Evolutionary conservation across 2,888 invertebrate species (phyloP).

Genomic region (Drosophila tanythrix): DNA sequence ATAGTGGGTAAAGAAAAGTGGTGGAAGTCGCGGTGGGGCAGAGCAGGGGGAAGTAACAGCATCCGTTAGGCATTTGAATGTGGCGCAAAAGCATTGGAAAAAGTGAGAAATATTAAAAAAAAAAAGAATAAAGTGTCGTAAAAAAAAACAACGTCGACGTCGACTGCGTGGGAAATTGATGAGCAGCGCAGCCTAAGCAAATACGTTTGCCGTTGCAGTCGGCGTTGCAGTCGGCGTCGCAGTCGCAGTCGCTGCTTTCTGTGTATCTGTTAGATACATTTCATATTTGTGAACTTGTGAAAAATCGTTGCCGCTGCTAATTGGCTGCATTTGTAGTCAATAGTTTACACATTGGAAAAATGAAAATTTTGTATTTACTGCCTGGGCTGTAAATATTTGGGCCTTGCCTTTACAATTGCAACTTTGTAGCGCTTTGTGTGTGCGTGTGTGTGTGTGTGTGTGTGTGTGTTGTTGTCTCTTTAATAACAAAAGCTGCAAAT

Average conservation of each 20-base stretch:
- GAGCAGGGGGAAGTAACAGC: constrained; percentile 28
- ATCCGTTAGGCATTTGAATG: constrained; percentile 65
- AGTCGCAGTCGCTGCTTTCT: constrained; percentile 9
- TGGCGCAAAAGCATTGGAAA: constrained; percentile 40
- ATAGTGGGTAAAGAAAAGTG: constrained; percentile 24
- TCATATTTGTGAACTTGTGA: constrained; percentile 73
- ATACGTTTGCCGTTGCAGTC: constrained; percentile 29
- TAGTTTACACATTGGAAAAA: constrained; percentile 63
- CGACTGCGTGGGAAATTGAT: constrained; percentile 66
- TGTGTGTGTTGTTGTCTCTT: constrained; percentile 15
- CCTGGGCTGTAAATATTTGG: constrained; percentile 68
- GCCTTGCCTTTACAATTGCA: constrained; percentile 32
- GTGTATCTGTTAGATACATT: constrained; percentile 58
- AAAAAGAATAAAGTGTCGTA: constrained; percentile 58
- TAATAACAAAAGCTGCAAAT: constrained; percentile 78
- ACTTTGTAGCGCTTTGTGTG: constrained; percentile 33
- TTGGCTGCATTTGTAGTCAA: constrained; percentile 73
- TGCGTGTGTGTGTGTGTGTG: background rate
- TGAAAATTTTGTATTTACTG: constrained; percentile 40
- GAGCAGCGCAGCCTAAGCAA: constrained; percentile 67
- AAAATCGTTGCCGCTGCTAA: constrained; percentile 73
- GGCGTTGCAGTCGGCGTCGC: constrained; percentile 14
- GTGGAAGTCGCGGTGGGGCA: background rate
- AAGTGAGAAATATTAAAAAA: constrained; percentile 55
- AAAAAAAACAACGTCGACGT: constrained; percentile 56